Base-by-base conservation (phyloP, 2,113 vertebrate genomes). In the Chloropsis cyanopogon region DNA sequence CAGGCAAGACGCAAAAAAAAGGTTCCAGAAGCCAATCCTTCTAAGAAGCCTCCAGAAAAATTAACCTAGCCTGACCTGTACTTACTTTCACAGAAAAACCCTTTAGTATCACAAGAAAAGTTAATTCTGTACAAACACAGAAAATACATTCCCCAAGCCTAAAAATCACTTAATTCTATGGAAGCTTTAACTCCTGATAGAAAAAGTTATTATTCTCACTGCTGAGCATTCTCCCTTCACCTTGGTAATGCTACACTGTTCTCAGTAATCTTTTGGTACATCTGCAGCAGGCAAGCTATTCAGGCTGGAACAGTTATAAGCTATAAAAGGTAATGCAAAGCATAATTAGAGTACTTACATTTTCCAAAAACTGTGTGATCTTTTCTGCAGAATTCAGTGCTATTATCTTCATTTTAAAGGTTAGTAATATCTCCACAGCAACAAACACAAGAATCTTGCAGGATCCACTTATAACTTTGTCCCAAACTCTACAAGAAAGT, bases 381-480 rank as follows among this genome's bases (percentile, higher is more conserved):
- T 98, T 99, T 56, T 99, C 99, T 18, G 98, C 97, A 46, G 97
- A 98, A 97, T 81, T 98, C 94, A 99, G 96, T 23, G 98, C 98
- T 98, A 99, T 98, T 86, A 99, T 96, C 88, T 98, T 98, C 96
- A 99, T 99, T 97, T 99, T 99, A 96, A 99, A 99, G 85, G 98
- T 99, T 92, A 99, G 95, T 73, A 99, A 93, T 91, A 99, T 99
- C 97, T 99, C 99, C 97, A 99, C 66, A 50, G 99, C 99, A 70
- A 99, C 99, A 79, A 99, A 99, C 73, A 99, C 98, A 15, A 99
- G 97, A 96, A 99, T 99, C 97, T 99, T 99, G 97, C 99, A 99
- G 84, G 99, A 99, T 80, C 99, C 99, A 50, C 99, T 99, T 92
- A 99, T 98, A 92, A 99, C 98, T 97, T 99, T 99, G 97, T 99